Base-by-base conservation (phyloP, 2,113 vertebrate genomes). In the Aepyceros melampus region DNA sequence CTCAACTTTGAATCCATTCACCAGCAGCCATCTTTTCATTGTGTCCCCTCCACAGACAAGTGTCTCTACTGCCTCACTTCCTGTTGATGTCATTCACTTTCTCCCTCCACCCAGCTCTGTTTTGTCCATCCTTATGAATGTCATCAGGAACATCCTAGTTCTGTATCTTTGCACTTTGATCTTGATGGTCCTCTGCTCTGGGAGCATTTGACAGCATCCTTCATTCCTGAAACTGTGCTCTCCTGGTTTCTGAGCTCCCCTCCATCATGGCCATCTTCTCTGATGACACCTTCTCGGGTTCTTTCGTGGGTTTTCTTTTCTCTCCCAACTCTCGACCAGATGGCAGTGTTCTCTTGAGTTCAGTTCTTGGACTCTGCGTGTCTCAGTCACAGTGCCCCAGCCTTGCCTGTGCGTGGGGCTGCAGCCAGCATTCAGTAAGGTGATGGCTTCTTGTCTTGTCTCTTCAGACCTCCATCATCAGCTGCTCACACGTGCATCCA, bases 11-110 rank as follows among this genome's bases (percentile, higher is more conserved):
- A 27, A 2, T 23, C 67, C 40, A 2, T 23, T 53, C 53, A 5
- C 43, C 43, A 53, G 49, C 21, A 25, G 40, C n/a, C 2, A 0
- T 0, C 19, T n/a, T 45, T 36, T 31, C 2, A 2, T 33, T 21
- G 56, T 12, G 23, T 16, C 10, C 62, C 10, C 12, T 31, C 7
- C 40, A 14, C 10, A 13, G 74, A 40, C 23, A 5, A 43, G 53
- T 49, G n/a, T 15, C 40, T 40, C 67, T 19, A 4, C 27, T 19
- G 21, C 78, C 51, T 92, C 31, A 4, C 19, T 62, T 51, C 8
- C 47, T 47, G n/a, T 33, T 53, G 55, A 2, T 19, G 19, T n/a
- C 47, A 5, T 29, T 58, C 29, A 33, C 43, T 7, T 3, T 78
- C 29, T 29, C 0, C 16, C n/a, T 15, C 6, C 27, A 19, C 11